Percentiles rank a stretch among this genome's conserved stretches.
phyloP scores from a whole-genome alignment of 1,140 invertebrate genomes.

The Philaenus spumarius region DNA sequence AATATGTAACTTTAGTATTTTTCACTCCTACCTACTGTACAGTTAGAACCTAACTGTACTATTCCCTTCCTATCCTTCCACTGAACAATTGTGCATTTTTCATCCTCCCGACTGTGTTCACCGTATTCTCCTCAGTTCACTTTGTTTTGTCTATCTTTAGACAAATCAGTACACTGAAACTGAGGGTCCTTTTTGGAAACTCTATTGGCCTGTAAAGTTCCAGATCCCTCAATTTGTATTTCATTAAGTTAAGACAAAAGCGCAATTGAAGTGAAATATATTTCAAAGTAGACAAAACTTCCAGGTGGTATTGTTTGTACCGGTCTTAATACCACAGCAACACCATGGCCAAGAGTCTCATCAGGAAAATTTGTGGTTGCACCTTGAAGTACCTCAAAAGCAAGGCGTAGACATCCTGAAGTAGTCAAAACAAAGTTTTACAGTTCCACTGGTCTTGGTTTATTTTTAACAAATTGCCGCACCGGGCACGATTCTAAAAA shows the following conservation, averaged over 20 bases:
- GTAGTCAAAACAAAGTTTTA: slow-evolving; percentile 29
- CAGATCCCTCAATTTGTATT: slow-evolving; percentile 12
- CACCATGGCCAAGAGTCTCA: slow-evolving; percentile 18
- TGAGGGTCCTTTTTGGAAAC: slow-evolving; percentile 8
- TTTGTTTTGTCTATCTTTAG: slow-evolving; percentile 3
- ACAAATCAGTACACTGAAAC: not conserved
- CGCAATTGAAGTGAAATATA: slow-evolving; percentile 25
- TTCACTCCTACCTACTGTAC: too few species aligned
- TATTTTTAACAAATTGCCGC: slow-evolving; percentile 26
- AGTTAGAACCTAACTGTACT: slow-evolving; percentile 1
- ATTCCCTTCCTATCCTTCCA: slow-evolving; percentile 8
- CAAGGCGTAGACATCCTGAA: slow-evolving; percentile 25
- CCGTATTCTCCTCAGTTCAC: slow-evolving; percentile 18
- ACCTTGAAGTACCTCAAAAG: slow-evolving; percentile 30
- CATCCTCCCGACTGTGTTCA: slow-evolving; percentile 10
- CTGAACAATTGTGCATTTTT: not conserved
- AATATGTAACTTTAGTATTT: too few species aligned
- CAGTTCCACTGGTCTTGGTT: slow-evolving; percentile 28
- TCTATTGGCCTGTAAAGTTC: slow-evolving; percentile 12
- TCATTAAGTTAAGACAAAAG: slow-evolving; percentile 7
- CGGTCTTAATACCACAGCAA: too few species aligned
- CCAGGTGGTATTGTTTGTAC: too few species aligned
- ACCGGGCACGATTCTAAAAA: too few species aligned
- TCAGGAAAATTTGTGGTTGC: slow-evolving; percentile 1
- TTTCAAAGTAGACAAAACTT: too few species aligned